Percentiles rank a stretch among this genome's conserved stretches.
Conservation (phyloP, 2,797 vertebrate genomes). For the Sphenopsis melanotis region DNA sequence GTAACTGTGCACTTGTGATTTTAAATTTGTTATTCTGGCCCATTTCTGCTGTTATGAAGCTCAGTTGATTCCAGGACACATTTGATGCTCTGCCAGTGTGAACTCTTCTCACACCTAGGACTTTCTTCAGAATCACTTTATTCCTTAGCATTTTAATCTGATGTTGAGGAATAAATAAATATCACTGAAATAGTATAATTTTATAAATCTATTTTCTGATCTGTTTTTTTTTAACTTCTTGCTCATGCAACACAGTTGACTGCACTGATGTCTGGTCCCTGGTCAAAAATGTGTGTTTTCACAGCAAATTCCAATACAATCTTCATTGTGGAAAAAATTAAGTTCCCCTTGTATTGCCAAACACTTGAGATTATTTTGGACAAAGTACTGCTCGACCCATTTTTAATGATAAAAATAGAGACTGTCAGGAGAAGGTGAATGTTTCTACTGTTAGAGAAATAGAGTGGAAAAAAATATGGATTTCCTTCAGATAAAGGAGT, state of each 20-base stretch:
- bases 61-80: neutral
- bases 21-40: neutral
- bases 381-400: constrained; percentile 14
- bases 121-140: constrained; percentile 10
- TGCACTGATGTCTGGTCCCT: neutral
- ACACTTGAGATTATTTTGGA: constrained; percentile 66
- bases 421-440: neutral
- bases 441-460: neutral
- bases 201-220: constrained; percentile 12
- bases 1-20: neutral
- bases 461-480: neutral
- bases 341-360: constrained; percentile 59
- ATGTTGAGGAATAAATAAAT: neutral
- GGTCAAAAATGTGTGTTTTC: constrained; percentile 44
- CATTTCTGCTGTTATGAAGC: neutral
- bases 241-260: constrained; percentile 21
- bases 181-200: neutral
- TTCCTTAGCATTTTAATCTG: neutral
- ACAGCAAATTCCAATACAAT: constrained; percentile 55
- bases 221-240: constrained; percentile 6
- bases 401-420: constrained; percentile 64
- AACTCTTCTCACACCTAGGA: neutral
- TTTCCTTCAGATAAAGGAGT: neutral
- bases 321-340: constrained; percentile 67
- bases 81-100: neutral